These are phyloP conservation scores for Pelmatolapia mariae DNA, from an alignment of 2,113 vertebrate genomes.

Conservation along the genomic window DNA sequence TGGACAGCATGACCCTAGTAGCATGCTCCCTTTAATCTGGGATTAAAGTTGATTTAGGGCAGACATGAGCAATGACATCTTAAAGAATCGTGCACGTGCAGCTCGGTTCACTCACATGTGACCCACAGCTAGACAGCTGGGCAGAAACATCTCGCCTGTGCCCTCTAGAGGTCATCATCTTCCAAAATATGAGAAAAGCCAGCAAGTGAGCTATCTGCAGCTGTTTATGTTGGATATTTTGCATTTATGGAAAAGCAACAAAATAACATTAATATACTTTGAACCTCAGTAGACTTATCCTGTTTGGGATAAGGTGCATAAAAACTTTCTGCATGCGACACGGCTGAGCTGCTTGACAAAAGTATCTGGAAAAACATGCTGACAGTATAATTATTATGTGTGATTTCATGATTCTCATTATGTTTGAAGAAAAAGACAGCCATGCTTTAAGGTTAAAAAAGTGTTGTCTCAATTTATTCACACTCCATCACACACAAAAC, in stretches of 20 bases:
- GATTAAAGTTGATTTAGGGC: constrained; percentile 65
- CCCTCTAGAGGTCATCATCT: constrained; percentile 31
- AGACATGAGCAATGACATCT: constrained; percentile 59
- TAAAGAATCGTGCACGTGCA: constrained; percentile 54
- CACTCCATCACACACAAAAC: background rate
- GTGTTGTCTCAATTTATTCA: background rate
- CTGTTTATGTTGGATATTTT: background rate
- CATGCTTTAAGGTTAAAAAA: background rate
- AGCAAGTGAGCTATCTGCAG: background rate
- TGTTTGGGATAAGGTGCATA: background rate
- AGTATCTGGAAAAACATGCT: background rate
- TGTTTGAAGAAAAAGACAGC: background rate
- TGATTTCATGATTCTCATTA: background rate
- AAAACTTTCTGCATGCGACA: background rate
- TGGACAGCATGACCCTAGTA: constrained; percentile 14
- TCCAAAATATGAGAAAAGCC: background rate
- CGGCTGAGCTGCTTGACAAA: background rate
- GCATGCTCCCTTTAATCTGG: constrained; percentile 59
- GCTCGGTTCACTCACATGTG: constrained; percentile 30
- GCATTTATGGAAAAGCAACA: background rate
- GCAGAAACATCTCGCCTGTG: background rate
- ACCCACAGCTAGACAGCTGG: background rate
- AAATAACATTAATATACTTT: background rate
- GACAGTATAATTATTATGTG: background rate
- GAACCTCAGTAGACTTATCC: background rate